Conservation (phyloP, 2,888 invertebrate genomes). For the Amphipoea oculea region DNA sequence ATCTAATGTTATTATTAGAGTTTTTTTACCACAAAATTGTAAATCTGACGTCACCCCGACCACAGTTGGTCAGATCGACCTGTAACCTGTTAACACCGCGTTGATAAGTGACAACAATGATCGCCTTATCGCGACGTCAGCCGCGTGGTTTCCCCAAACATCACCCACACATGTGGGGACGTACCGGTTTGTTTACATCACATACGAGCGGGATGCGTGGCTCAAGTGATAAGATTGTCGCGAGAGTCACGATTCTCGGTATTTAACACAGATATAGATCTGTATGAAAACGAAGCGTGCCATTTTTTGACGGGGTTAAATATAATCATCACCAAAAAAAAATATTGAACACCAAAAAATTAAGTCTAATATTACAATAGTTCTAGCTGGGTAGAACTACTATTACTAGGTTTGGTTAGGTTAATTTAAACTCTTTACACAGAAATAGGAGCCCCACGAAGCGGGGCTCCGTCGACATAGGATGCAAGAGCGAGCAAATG, state of each 20-base stretch:
- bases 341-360: too few relatives aligned
- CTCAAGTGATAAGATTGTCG: slow-evolving; percentile 31
- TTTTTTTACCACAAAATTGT: background rate
- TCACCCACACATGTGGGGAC: slow-evolving; percentile 54
- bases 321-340: too few relatives aligned
- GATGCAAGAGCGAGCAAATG: too few relatives aligned
- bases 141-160: slow-evolving; percentile 71
- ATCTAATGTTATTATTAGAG: background rate
- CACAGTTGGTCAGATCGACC: slow-evolving; percentile 17
- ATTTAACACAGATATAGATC: too few relatives aligned
- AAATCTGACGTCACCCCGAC: slow-evolving; percentile 25
- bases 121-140: slow-evolving; percentile 51
- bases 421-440: too few relatives aligned
- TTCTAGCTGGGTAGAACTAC: too few relatives aligned
- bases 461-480: too few relatives aligned
- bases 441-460: too few relatives aligned
- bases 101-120: slow-evolving; percentile 37
- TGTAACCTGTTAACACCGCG: background rate
- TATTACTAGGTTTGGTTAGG: too few relatives aligned
- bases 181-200: slow-evolving; percentile 67
- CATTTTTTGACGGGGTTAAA: too few relatives aligned
- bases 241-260: background rate
- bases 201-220: slow-evolving; percentile 42
- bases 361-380: too few relatives aligned
- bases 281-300: too few relatives aligned